phyloP scores from a whole-genome alignment of 1,140 invertebrate genomes.

The Batillaria attramentaria region DNA sequence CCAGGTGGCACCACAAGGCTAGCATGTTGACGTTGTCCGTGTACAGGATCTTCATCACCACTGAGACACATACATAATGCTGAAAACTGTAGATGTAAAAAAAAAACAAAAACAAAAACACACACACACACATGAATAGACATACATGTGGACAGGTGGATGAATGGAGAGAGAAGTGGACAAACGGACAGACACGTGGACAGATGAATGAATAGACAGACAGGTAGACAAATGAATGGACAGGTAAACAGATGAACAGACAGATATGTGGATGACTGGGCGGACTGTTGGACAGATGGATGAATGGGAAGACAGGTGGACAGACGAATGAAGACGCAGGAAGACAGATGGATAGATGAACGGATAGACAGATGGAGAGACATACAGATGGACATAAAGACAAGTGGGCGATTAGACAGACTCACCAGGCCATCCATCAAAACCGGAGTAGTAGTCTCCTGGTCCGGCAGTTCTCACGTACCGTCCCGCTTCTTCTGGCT shows the following conservation, averaged over 20 bases:
- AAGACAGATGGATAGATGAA: not conserved
- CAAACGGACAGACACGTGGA: not conserved
- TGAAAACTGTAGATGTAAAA: not conserved
- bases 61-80: constrained; percentile 3
- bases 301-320: too few relatives aligned
- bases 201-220: not conserved
- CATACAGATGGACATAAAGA: too few relatives aligned
- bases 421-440: constrained; percentile 19
- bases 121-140: not conserved
- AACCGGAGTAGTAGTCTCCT: constrained; percentile 15
- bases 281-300: too few relatives aligned
- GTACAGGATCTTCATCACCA: constrained; percentile 26
- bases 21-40: not conserved
- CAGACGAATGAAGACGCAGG: not conserved
- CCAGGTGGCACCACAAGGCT: constrained; percentile 22
- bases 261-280: not conserved
- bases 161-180: not conserved
- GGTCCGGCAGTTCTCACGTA: constrained; percentile 2
- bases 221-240: too few relatives aligned
- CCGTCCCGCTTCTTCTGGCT: constrained; percentile 6
- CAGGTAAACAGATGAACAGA: not conserved
- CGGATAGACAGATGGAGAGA: too few relatives aligned
- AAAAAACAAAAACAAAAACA: not conserved
- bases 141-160: not conserved
- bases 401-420: too few relatives aligned